Conservation (phyloP, 2,797 vertebrate species). For the Synanceia verrucosa region DNA sequence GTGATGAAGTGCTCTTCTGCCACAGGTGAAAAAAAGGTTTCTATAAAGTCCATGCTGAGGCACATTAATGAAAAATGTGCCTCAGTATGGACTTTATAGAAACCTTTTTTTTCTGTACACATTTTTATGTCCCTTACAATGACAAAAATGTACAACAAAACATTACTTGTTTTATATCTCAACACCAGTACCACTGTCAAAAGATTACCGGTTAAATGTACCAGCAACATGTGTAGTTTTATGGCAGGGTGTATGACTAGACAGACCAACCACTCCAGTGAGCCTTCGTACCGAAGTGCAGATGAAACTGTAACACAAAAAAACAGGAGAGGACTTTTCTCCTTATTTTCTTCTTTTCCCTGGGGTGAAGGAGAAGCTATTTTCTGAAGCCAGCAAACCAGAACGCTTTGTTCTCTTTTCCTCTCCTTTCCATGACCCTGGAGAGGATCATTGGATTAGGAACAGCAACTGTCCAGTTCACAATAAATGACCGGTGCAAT, state of each 20-base stretch:
- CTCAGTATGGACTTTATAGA: not conserved
- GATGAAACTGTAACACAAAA: not conserved
- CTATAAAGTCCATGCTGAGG: not conserved
- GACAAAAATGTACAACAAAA: not conserved
- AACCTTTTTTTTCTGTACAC: not conserved
- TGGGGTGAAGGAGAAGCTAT: constrained; percentile 8
- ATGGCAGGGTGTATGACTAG: not conserved
- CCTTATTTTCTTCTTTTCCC: constrained; percentile 6
- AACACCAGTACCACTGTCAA: not conserved
- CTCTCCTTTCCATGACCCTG: not conserved
- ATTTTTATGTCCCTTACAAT: not conserved
- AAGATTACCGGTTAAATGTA: not conserved
- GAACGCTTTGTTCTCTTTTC: constrained; percentile 50
- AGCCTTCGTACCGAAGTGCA: not conserved
- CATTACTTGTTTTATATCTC: not conserved
- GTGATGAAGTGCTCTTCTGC: not conserved
- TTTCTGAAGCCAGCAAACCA: constrained; percentile 43
- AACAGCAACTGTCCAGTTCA: constrained; percentile 29
- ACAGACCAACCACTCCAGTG: no score
- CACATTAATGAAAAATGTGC: no score
- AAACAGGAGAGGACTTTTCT: not conserved
- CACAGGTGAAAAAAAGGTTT: not conserved
- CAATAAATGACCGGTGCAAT: constrained; percentile 20
- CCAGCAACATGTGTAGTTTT: not conserved
- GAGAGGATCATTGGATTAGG: constrained; percentile 34